Percentiles rank a stretch among this genome's conserved stretches.
These are phyloP conservation scores for Sphenopsis melanotis DNA, from an alignment of 2,797 vertebrate species.

Conservation along the genomic window DNA sequence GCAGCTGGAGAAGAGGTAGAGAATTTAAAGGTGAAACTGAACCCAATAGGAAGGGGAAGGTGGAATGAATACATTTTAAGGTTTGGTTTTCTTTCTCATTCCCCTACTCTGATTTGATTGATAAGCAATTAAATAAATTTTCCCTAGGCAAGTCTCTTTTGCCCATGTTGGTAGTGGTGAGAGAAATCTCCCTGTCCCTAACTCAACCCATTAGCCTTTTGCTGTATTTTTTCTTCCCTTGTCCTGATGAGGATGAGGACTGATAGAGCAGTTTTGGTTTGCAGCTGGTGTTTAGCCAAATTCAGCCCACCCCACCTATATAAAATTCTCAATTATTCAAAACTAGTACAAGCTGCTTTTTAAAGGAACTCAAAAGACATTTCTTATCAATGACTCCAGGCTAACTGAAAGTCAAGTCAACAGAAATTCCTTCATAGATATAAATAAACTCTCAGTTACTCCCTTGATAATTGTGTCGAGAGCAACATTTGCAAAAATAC, in stretches of 20 bases:
- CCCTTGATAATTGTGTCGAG: background rate
- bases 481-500: background rate
- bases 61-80: background rate
- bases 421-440: background rate
- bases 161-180: background rate
- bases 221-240: background rate
- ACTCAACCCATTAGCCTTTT: rapidly evolving
- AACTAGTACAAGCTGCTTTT: background rate
- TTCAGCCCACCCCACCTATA: background rate
- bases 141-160: background rate
- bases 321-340: background rate
- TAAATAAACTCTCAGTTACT: background rate
- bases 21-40: background rate
- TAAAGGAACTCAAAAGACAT: background rate
- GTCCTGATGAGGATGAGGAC: background rate
- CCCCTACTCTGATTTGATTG: background rate
- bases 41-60: background rate
- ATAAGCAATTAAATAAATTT: background rate
- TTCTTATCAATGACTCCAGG: background rate
- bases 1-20: background rate
- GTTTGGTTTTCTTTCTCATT: background rate
- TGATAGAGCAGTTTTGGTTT: background rate
- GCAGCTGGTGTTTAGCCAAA: background rate
- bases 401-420: background rate
- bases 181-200: background rate